A percentile compares a stretch with the other conserved stretches of the same genome.
These are phyloP conservation scores for Sorex fumeus DNA, from an alignment of 2,113 vertebrate genomes.

Conservation along the genomic window DNA sequence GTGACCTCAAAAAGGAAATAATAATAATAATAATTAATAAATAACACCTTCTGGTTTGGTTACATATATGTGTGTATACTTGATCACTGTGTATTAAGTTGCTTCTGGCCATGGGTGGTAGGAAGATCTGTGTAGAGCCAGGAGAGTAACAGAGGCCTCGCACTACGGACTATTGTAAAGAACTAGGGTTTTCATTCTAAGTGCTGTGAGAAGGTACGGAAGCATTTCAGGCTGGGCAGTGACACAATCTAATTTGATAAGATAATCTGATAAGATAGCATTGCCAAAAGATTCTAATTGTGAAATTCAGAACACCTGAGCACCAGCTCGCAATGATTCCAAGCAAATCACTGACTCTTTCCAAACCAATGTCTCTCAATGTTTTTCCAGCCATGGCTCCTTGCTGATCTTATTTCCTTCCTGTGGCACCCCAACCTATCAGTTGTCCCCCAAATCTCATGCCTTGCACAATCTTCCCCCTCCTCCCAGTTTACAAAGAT, in stretches of 20 bases:
- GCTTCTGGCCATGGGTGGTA: slow-evolving; percentile 17
- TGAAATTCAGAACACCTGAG: slow-evolving; percentile 58
- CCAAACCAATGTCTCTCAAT: background rate
- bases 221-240: slow-evolving; percentile 25
- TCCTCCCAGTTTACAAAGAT: too few species aligned
- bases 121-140: slow-evolving; percentile 37
- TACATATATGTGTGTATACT: background rate
- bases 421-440: too few species aligned
- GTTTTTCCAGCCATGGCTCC: too few species aligned
- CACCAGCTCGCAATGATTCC: slow-evolving; percentile 7
- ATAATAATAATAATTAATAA: too few species aligned
- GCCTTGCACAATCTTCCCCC: too few species aligned
- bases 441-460: too few species aligned
- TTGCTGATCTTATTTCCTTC: too few species aligned
- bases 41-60: background rate
- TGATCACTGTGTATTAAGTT: background rate
- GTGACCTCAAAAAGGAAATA: too few species aligned
- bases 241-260: slow-evolving; percentile 31
- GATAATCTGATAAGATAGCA: background rate
- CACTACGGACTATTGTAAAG: background rate
- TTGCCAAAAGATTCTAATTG: slow-evolving; percentile 24
- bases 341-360: slow-evolving; percentile 35
- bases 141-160: background rate
- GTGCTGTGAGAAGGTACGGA: background rate
- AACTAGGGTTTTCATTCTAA: slow-evolving; percentile 37